A percentile compares a stretch with the other conserved stretches of the same genome.
Evolutionary conservation across 2,797 vertebrate genomes (phyloP).

Genomic region (Falco biarmicus): DNA sequence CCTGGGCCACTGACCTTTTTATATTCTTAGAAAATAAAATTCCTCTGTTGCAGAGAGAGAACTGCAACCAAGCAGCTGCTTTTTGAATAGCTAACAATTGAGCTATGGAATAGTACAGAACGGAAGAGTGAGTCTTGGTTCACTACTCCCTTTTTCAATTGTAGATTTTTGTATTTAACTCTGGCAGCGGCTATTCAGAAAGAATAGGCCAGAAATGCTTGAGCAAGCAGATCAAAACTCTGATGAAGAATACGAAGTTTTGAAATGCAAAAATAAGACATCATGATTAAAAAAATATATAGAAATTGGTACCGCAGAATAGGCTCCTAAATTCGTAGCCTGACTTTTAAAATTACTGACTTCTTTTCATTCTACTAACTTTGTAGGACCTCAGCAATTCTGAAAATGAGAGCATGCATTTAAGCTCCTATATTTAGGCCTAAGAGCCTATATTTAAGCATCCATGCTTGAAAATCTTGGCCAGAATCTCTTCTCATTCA

Average conservation of each 20-base stretch:
- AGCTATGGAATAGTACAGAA: constrained; percentile 5
- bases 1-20: constrained; percentile 48
- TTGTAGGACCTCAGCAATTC: constrained; percentile 13
- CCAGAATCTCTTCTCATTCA: not conserved
- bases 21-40: constrained; percentile 53
- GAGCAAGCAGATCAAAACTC: constrained; percentile 26
- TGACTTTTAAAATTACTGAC: not conserved
- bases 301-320: not conserved
- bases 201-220: not conserved
- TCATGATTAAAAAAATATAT: not conserved
- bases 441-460: constrained; percentile 5
- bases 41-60: constrained; percentile 12
- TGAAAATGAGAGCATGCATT: constrained; percentile 29
- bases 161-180: constrained; percentile 34
- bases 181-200: not conserved
- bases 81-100: constrained; percentile 46
- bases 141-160: constrained; percentile 9
- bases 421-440: constrained; percentile 16
- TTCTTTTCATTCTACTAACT: not conserved
- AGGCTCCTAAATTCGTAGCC: not conserved
- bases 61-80: constrained; percentile 36
- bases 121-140: constrained; percentile 5
- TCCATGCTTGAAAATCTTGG: constrained; percentile 23
- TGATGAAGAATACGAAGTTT: not conserved
- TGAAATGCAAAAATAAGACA: constrained; percentile 28